These are phyloP conservation scores for Torymus auratus DNA, from an alignment of 2,888 invertebrate genomes.

Conservation along the genomic window DNA sequence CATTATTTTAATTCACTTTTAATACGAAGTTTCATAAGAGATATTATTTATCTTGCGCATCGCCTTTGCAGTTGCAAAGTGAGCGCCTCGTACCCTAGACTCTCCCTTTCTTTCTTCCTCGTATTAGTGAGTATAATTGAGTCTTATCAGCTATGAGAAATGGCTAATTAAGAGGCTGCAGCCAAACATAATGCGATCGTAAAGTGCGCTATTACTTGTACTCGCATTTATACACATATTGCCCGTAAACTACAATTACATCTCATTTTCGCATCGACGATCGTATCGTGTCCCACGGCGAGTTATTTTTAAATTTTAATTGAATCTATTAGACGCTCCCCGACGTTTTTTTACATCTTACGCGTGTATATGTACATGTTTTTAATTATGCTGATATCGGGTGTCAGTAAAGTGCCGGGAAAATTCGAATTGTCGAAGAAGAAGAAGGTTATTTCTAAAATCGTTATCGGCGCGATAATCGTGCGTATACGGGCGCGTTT, in stretches of 20 bases:
- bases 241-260: constrained; percentile 15
- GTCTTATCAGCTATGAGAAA: constrained; percentile 47
- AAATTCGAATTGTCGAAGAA: no score
- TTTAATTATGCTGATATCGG: background rate
- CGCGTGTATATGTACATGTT: background rate
- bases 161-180: constrained; percentile 49
- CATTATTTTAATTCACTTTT: constrained; percentile 49
- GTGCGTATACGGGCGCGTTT: no score
- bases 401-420: background rate
- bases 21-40: constrained; percentile 35
- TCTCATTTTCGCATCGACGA: constrained; percentile 15
- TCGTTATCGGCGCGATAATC: background rate
- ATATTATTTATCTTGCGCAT: constrained; percentile 44
- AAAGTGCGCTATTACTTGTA: constrained; percentile 13
- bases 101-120: no score
- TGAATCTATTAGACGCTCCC: background rate
- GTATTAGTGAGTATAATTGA: constrained; percentile 53
- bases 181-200: constrained; percentile 36
- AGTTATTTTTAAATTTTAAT: constrained; percentile 34
- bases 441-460: background rate
- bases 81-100: constrained; percentile 9
- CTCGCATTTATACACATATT: constrained; percentile 11
- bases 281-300: background rate
- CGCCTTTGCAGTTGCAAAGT: constrained; percentile 20
- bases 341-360: background rate